Conservation (phyloP, 2,888 invertebrate genomes). For the Trachelus tabidus region DNA sequence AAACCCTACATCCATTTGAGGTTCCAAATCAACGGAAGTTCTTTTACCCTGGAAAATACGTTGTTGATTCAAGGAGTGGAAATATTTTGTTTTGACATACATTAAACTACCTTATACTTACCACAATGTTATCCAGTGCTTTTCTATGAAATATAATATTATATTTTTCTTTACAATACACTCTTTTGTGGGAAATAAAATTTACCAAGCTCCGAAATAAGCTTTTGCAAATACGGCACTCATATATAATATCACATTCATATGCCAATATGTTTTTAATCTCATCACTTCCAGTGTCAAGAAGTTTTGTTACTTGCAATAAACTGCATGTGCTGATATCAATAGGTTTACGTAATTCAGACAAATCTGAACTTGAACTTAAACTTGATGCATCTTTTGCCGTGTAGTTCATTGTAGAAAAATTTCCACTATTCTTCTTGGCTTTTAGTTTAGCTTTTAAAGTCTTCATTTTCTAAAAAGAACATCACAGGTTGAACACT, state of each 20-base stretch:
- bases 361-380: slow-evolving; percentile 43
- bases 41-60: neutral
- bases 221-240: slow-evolving; percentile 88
- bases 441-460: slow-evolving; percentile 42
- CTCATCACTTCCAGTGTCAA: slow-evolving; percentile 82
- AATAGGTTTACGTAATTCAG: slow-evolving; percentile 73
- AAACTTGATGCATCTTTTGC: slow-evolving; percentile 14
- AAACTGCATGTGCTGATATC: slow-evolving; percentile 77
- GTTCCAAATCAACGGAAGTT: neutral
- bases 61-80: neutral
- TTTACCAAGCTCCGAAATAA: slow-evolving; percentile 89
- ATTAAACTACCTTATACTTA: slow-evolving; percentile 54
- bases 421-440: slow-evolving; percentile 39
- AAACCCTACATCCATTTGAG: neutral
- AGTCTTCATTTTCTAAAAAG: slow-evolving; percentile 32
- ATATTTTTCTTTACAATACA: slow-evolving; percentile 78
- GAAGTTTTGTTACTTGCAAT: slow-evolving; percentile 77
- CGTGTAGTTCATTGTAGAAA: slow-evolving; percentile 33
- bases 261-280: slow-evolving; percentile 75
- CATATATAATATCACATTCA: slow-evolving; percentile 91
- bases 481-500: neutral
- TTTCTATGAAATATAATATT: slow-evolving; percentile 61
- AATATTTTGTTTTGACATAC: neutral
- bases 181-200: slow-evolving; percentile 89
- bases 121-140: slow-evolving; percentile 59